Evolutionary conservation across 2,888 invertebrate species (phyloP).

Genomic region (Melanostoma scalare): DNA sequence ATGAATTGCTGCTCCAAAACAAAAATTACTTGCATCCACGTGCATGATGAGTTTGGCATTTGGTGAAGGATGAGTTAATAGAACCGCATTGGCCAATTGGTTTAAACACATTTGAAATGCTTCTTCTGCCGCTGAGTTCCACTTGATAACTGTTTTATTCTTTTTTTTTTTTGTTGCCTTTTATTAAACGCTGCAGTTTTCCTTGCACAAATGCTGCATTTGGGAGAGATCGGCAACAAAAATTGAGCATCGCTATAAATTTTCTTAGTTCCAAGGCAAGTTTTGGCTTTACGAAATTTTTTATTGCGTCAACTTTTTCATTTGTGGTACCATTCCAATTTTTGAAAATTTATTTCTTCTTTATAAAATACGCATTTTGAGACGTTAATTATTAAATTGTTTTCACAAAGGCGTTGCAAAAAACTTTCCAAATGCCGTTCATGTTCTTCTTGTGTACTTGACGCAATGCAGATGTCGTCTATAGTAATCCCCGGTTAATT

Average conservation of each 20-base stretch:
- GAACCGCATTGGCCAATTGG: not conserved
- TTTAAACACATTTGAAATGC: not conserved
- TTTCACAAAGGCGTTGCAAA: constrained; percentile 72
- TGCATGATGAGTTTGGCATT: too few species aligned
- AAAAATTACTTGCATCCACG: too few species aligned
- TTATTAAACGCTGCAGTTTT: not conserved
- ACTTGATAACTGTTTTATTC: not conserved
- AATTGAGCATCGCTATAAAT: not conserved
- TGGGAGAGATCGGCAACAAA: not conserved
- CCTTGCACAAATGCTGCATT: constrained; percentile 8
- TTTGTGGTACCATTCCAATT: not conserved
- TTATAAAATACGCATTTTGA: constrained; percentile 41
- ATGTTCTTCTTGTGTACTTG: constrained; percentile 52
- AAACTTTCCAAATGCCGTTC: constrained; percentile 57
- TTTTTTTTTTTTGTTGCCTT: constrained; percentile 6
- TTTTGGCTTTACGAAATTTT: too few species aligned
- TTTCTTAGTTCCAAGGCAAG: not conserved
- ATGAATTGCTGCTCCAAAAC: too few species aligned
- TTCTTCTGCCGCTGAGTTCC: not conserved
- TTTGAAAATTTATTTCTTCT: constrained; percentile 3
- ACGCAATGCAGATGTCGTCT: constrained; percentile 65
- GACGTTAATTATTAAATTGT: constrained; percentile 74
- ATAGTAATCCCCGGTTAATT: too few species aligned
- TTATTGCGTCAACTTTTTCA: too few species aligned
- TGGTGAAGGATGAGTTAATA: too few species aligned